These are phyloP conservation scores for Lasaia peninsularis DNA, from an alignment of 1,140 invertebrate species.

Conservation along the genomic window DNA sequence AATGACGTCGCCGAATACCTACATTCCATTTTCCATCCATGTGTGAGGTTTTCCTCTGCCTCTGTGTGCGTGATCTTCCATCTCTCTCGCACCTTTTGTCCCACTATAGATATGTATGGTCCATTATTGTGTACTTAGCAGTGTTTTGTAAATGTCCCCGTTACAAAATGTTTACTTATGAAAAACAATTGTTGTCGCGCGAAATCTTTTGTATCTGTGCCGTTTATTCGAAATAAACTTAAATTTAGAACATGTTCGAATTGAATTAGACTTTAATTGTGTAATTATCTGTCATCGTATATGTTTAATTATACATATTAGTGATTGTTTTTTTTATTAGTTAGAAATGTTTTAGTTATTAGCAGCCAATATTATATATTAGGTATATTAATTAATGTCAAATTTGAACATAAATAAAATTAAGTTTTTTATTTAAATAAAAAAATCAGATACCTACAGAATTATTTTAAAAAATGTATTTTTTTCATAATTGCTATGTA, in stretches of 20 bases:
- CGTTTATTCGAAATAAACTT: constrained; percentile 1
- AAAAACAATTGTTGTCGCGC: constrained; percentile 5
- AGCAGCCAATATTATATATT: too few species aligned
- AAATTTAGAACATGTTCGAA: background rate
- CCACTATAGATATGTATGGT: constrained; percentile 39
- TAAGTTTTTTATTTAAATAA: too few species aligned
- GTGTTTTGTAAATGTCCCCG: constrained; percentile 49
- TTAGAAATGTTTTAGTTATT: too few species aligned
- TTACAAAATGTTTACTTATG: constrained; percentile 27
- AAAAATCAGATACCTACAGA: too few species aligned
- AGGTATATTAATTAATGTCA: too few species aligned
- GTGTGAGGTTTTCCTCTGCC: constrained; percentile 29
- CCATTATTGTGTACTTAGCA: constrained; percentile 58
- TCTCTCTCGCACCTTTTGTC: constrained; percentile 22
- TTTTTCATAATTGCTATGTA: too few species aligned
- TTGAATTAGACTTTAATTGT: background rate
- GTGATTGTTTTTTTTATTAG: too few species aligned
- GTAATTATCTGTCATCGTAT: too few species aligned
- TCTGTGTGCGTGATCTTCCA: constrained; percentile 32
- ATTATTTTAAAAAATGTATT: too few species aligned
- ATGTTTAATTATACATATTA: too few species aligned
- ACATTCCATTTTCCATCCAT: constrained; percentile 45
- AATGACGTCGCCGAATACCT: constrained; percentile 44
- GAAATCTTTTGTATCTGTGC: constrained; percentile 9
- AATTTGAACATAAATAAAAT: too few species aligned